A percentile compares a stretch with the other conserved stretches of the same genome.
Conservation (phyloP, 2,797 vertebrate species). For the Gambusia yucatana region DNA sequence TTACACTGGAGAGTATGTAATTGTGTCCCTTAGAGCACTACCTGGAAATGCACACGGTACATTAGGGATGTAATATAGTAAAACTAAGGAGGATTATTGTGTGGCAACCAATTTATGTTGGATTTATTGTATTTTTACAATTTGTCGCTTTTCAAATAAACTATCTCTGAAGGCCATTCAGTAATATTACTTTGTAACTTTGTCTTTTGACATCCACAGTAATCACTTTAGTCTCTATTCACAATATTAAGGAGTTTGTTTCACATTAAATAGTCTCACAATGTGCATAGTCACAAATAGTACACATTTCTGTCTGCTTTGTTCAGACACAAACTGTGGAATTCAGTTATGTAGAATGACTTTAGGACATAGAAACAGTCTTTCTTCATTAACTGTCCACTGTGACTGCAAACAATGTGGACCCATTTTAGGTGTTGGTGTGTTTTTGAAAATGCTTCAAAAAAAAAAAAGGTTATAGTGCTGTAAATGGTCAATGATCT, state of each 20-base stretch:
- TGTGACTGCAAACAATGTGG: neutral
- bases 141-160: neutral
- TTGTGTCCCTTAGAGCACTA: conserved; percentile 18
- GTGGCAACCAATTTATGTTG: neutral
- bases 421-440: neutral
- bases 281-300: neutral
- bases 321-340: neutral
- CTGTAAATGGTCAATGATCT: neutral
- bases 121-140: neutral
- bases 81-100: conserved; percentile 24
- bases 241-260: neutral
- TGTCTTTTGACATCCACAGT: too few relatives aligned
- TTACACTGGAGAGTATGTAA: conserved; percentile 26
- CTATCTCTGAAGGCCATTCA: neutral
- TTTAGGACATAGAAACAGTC: conserved; percentile 1
- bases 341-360: neutral
- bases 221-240: neutral
- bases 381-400: neutral
- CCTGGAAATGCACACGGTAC: conserved; percentile 13
- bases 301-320: neutral
- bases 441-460: neutral
- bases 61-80: conserved; percentile 29
- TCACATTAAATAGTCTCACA: neutral
- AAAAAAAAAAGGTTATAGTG: neutral
- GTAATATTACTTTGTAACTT: neutral